A percentile compares a stretch with the other conserved stretches of the same genome.
These are phyloP conservation scores for Enteromius trimaculatus DNA, from an alignment of 2,797 vertebrate genomes.

Conservation along the genomic window DNA sequence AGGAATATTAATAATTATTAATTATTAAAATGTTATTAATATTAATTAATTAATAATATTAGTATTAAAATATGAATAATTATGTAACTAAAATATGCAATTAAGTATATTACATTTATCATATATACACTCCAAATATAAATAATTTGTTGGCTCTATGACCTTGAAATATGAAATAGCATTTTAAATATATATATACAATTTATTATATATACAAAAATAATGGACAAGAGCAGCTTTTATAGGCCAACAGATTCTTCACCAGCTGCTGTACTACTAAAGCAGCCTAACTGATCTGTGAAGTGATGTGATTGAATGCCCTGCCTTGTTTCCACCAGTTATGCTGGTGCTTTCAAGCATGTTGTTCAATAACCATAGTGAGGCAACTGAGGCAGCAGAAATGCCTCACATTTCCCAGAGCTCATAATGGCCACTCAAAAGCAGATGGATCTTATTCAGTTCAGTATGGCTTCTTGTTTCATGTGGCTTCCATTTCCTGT, in stretches of 20 bases:
- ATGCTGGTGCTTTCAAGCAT: constrained; percentile 39
- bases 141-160: background rate
- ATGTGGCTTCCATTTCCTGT: constrained; percentile 52
- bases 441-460: constrained; percentile 53
- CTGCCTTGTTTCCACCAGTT: constrained; percentile 31
- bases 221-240: background rate
- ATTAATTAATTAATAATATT: too few relatives aligned
- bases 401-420: constrained; percentile 46
- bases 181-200: background rate
- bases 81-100: background rate
- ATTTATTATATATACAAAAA: background rate
- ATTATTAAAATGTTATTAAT: too few relatives aligned
- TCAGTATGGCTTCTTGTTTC: constrained; percentile 50
- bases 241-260: constrained; percentile 18
- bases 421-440: constrained; percentile 52
- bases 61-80: background rate
- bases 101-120: background rate
- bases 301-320: constrained; percentile 32
- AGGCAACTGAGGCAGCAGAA: constrained; percentile 50
- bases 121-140: background rate
- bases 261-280: background rate
- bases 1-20: background rate
- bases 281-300: constrained; percentile 21
- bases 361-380: constrained; percentile 58
- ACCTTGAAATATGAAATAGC: background rate